Conservation (phyloP, 2,797 vertebrate species). For the Sebastes trivittatus region DNA sequence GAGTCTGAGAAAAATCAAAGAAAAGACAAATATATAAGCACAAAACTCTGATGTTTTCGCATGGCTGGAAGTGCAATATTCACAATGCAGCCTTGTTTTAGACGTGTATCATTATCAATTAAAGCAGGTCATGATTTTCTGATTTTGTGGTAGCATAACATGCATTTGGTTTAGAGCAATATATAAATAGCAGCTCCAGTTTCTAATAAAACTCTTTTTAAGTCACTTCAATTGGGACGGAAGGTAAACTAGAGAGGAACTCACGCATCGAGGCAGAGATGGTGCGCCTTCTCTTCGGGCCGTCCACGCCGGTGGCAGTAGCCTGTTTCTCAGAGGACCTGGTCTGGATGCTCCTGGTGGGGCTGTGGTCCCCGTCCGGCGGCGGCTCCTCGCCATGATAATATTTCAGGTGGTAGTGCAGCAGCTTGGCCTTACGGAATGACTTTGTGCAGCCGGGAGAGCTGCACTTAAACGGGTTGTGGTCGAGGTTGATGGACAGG, state of each 20-base stretch:
- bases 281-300: conserved; percentile 87
- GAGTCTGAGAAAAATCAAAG: conserved; percentile 51
- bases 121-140: neutral
- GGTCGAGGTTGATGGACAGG: conserved; percentile 90
- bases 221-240: neutral
- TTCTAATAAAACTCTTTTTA: neutral
- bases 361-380: conserved; percentile 82
- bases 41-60: neutral
- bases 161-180: neutral
- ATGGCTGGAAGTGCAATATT: neutral
- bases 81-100: neutral
- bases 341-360: conserved; percentile 88
- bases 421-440: conserved; percentile 95
- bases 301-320: conserved; percentile 73
- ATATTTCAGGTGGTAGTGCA: conserved; percentile 99
- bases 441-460: conserved; percentile 93
- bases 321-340: conserved; percentile 87
- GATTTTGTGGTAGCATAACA: neutral
- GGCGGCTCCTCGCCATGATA: conserved; percentile 88
- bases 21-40: neutral
- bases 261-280: conserved; percentile 89
- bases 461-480: conserved; percentile 95
- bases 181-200: neutral
- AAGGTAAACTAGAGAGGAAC: conserved; percentile 51
- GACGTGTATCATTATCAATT: neutral